Base-by-base conservation (phyloP, 2,113 vertebrate species). In the Thalassarche chlororhynchos region DNA sequence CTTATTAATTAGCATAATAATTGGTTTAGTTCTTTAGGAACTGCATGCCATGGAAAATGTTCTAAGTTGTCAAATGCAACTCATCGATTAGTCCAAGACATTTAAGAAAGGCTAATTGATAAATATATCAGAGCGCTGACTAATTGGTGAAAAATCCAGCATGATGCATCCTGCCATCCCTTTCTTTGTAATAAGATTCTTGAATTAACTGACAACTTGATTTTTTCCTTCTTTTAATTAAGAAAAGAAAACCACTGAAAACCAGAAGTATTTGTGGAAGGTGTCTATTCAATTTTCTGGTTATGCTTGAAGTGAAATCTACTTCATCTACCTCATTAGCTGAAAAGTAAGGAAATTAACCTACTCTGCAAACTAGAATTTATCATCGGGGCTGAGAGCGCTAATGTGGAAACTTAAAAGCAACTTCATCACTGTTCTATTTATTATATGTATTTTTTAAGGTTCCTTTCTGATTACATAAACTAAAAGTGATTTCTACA, bases 1-100 rank as follows among this genome's bases (percentile, higher is more conserved):
- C 4, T 87, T 86, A 82, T 79, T 90, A 88, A 97, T 96, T 90
- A 95, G 38, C 86, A 79, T 40, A 32, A 28, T 68, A 44, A 96
- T 95, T 94, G 91, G 52, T 84, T 94, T 60, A 49, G 58, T 36
- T 92, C 85, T 68, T 78, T 77, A 88, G 89, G 71, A 93, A 90
- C 23, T 65, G 46, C 57, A 58, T 55, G 55, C 46, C 42, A 17
- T 40, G 52, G 28, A 78, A 94, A 66, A 79, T 4, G 9, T 66
- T 89, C 58, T 65, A 60, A n/a, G 25, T n/a, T 94, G 83, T 95
- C 92, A 91, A 78, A 85, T 61, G 29, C 29, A 97, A n/a, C 58
- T 78, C 55, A 89, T 18, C 0, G 6, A 81, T 91, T 86, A 89
- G 42, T 66, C 52, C 61, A 94, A 94, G 88, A 60, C 38, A 40